Conservation (phyloP, 2,113 vertebrate species). For the Ellobius talpinus region DNA sequence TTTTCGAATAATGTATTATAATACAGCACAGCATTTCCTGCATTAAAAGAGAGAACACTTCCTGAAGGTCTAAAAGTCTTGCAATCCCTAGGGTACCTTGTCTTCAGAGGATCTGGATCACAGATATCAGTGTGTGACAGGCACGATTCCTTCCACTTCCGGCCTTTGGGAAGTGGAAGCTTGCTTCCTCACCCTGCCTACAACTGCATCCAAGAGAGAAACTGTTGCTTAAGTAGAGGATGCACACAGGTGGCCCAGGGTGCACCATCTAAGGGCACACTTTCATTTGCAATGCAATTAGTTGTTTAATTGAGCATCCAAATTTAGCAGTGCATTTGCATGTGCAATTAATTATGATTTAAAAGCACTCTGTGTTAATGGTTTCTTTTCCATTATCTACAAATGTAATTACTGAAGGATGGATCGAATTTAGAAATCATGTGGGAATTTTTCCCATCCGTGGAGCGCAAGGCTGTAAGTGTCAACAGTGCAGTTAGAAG, state of each 20-base stretch:
- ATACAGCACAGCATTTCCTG: not conserved
- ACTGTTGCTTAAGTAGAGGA: slow-evolving; percentile 33
- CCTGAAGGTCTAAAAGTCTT: not conserved
- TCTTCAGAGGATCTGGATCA: not conserved
- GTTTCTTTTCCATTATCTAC: slow-evolving; percentile 80
- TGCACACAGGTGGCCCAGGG: slow-evolving; percentile 57
- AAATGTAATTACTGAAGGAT: slow-evolving; percentile 81
- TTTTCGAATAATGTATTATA: not conserved
- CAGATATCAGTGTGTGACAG: not conserved
- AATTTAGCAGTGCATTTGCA: slow-evolving; percentile 83
- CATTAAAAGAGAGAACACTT: not conserved
- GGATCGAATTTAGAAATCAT: slow-evolving; percentile 71
- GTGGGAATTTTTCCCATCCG: slow-evolving; percentile 51
- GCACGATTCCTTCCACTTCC: not conserved
- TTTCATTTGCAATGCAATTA: slow-evolving; percentile 82
- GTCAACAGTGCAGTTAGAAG: not conserved
- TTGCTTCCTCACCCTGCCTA: not conserved
- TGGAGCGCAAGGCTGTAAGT: not conserved
- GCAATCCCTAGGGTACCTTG: not conserved
- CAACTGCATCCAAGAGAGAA: not conserved
- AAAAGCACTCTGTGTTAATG: slow-evolving; percentile 78
- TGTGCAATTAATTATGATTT: slow-evolving; percentile 85
- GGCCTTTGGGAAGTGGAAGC: not conserved
- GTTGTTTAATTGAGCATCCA: slow-evolving; percentile 82
- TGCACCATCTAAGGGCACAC: slow-evolving; percentile 70